Percentiles rank a stretch among this genome's conserved stretches.
Conservation (phyloP, 2,113 vertebrate species). For the Sinocyclocheilus rhinocerous region DNA sequence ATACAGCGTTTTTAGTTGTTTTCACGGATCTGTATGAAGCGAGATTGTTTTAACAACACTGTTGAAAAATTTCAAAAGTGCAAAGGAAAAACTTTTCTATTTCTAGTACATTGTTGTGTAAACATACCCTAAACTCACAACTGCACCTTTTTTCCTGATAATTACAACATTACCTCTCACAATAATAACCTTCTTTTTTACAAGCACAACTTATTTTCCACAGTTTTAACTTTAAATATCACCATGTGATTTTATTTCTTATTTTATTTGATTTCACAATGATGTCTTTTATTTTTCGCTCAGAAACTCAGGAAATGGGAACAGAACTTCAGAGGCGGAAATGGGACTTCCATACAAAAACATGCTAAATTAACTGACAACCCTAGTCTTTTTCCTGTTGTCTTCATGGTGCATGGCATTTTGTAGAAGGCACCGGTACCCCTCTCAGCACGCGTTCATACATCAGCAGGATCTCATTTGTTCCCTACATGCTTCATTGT, state of each 20-base stretch:
- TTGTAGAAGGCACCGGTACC: neutral
- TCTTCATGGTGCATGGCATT: neutral
- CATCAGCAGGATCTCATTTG: slow-evolving; percentile 21
- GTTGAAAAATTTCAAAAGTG: too few relatives aligned
- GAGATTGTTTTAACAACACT: too few relatives aligned
- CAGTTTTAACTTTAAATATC: neutral
- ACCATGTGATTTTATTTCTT: neutral
- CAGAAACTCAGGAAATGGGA: too few relatives aligned
- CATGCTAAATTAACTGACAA: neutral
- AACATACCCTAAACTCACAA: too few relatives aligned
- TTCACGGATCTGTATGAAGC: too few relatives aligned
- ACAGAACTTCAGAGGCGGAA: neutral
- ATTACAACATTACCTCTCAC: too few relatives aligned
- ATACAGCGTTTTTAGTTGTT: too few relatives aligned
- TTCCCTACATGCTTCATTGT: slow-evolving; percentile 22
- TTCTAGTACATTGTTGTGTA: too few relatives aligned
- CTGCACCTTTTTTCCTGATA: too few relatives aligned
- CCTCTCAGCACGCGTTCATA: neutral
- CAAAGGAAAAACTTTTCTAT: too few relatives aligned
- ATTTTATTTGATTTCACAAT: neutral
- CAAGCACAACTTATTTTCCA: neutral
- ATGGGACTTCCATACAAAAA: neutral
- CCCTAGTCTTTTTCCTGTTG: neutral
- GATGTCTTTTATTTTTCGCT: neutral
- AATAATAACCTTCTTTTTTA: too few relatives aligned